Percentiles rank a stretch among this genome's conserved stretches.
phyloP scores from a whole-genome alignment of 2,888 invertebrate species.

The Sminthurinus aureus region DNA sequence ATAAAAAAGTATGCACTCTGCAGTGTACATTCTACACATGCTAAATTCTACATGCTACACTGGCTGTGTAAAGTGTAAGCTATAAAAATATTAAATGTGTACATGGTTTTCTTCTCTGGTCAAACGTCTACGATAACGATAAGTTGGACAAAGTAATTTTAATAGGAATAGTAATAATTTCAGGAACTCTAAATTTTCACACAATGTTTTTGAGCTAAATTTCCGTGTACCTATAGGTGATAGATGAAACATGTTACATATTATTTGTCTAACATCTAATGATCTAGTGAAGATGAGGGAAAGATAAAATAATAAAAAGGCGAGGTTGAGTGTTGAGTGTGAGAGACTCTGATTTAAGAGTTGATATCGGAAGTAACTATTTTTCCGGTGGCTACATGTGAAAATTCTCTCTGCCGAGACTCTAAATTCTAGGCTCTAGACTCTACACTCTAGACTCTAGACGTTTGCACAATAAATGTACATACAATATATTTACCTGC shows the following conservation, averaged over 20 bases:
- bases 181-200: no score
- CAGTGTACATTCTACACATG: no score
- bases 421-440: not conserved
- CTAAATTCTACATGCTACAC: conserved; percentile 22
- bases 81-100: not conserved
- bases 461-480: not conserved
- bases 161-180: not conserved
- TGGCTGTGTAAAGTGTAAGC: conserved; percentile 21
- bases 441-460: not conserved
- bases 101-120: not conserved
- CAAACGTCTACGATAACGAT: no score
- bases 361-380: conserved; percentile 38
- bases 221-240: no score
- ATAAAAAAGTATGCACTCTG: no score
- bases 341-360: conserved; percentile 27
- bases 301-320: no score
- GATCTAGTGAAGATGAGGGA: not conserved
- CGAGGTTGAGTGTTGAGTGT: conserved; percentile 20
- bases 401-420: conserved; percentile 16
- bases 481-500: not conserved
- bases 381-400: conserved; percentile 39
- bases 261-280: no score
- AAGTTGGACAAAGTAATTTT: not conserved
- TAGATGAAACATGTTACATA: no score
- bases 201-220: not conserved